These are phyloP conservation scores for Clupea harengus DNA, from an alignment of 2,113 vertebrate species.

Conservation along the genomic window DNA sequence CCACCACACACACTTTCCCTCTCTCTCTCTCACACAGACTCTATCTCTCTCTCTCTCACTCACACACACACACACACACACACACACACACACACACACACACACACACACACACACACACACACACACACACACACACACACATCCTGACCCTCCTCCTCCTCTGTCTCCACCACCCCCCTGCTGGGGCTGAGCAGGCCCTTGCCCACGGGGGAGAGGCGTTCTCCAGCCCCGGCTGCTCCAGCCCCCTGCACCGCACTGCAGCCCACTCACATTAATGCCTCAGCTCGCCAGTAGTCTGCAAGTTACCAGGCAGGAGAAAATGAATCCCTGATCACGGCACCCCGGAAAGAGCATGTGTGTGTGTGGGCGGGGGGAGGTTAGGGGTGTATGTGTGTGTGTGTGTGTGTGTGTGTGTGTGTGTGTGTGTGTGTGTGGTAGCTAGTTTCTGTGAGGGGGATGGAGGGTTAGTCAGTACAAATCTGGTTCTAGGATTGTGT, in stretches of 20 bases:
- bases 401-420: background rate
- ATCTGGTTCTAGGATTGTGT: too few species aligned
- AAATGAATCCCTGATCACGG: background rate
- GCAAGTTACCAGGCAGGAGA: background rate
- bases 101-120: background rate
- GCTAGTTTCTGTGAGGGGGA: background rate
- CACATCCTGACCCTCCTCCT: background rate
- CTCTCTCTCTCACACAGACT: background rate
- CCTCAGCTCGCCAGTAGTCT: background rate
- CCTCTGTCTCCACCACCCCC: background rate
- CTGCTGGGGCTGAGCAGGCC: background rate
- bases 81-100: background rate
- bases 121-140: background rate
- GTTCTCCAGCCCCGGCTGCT: background rate
- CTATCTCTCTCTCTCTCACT: too few species aligned
- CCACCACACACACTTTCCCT: background rate
- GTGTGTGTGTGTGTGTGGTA: background rate
- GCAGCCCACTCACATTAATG: background rate
- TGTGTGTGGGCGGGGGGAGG: background rate
- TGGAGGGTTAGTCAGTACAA: background rate
- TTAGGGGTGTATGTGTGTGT: background rate
- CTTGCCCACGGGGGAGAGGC: background rate
- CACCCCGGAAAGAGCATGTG: background rate
- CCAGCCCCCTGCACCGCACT: background rate
- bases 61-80: background rate